Evolutionary conservation across 2,797 vertebrate genomes (phyloP), one percentile per base, ranked within the genome.

Genomic region (Neopelma chrysocephalum): DNA sequence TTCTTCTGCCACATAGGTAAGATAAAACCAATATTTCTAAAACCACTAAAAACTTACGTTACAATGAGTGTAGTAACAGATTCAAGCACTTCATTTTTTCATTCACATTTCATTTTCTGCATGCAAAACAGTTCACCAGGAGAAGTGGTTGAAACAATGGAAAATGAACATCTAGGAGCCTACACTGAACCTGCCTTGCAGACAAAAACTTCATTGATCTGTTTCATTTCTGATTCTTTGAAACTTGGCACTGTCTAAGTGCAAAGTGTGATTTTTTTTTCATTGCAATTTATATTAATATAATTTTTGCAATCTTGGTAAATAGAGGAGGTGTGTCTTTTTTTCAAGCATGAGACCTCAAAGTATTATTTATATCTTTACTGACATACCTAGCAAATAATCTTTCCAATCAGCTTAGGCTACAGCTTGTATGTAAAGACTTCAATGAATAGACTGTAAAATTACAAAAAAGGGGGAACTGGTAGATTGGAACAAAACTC

Each of bases 281-380:
- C 3, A 34, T 76, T 66, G 20, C 5, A 76, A 48, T 92, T 78
- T 69, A 64, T 89, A 94, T 76, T 72, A 38, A 47, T 93, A 90
- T 83, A 78, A 92, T 87, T 87, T 86, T 13, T 96, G 40, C 57
- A 89, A 82, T 89, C 77, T 89, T 89, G 53, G n/a, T 62, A 89
- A 68, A 94, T 48, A 83, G 29, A 73, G n/a, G 54, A 91, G 20
- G 23, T 88, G 23, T 5, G 0, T 42, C 16, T 54, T 82, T 50
- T 6, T 90, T 82, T 68, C 57, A 93, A 91, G 78, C 20, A 40
- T 42, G 26, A 12, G 12, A 65, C 23, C 25, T 91, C 65, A 73
- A 68, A 70, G 38, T 69, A 73, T 45, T 79, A 26, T 70, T 88
- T 92, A 53, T 80, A 81, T 89, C 58, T 90, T 92, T 90, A 78